A percentile compares a stretch with the other conserved stretches of the same genome.
These are phyloP conservation scores for Grus americana DNA, from an alignment of 2,113 vertebrate species.

Conservation along the genomic window DNA sequence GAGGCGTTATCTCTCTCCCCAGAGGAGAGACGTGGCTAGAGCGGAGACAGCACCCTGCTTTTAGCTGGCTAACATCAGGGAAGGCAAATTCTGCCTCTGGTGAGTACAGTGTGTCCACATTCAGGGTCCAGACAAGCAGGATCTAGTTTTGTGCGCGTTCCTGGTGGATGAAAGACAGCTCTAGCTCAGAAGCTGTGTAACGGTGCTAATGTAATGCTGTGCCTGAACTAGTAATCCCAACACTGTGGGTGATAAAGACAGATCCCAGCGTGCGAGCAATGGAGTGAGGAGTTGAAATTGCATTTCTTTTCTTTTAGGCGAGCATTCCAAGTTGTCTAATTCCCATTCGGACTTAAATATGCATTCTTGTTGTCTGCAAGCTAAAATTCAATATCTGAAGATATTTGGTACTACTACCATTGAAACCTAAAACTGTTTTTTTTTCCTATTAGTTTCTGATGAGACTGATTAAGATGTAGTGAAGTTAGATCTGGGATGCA, in stretches of 20 bases:
- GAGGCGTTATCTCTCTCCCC: background rate
- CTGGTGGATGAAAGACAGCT: background rate
- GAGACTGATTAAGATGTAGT: constrained; percentile 35
- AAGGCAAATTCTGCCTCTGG: background rate
- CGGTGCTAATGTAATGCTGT: background rate
- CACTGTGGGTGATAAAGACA: background rate
- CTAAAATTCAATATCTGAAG: background rate
- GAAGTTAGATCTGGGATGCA: background rate
- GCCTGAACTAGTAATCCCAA: background rate
- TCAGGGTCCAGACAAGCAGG: background rate
- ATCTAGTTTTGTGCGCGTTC: background rate
- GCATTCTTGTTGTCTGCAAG: constrained; percentile 2
- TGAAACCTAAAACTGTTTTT: background rate
- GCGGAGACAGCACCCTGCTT: background rate
- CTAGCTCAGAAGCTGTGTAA: background rate
- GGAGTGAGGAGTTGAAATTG: background rate
- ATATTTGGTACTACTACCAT: background rate
- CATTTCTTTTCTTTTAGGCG: background rate
- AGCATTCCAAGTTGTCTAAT: background rate
- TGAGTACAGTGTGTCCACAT: background rate
- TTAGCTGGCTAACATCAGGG: background rate
- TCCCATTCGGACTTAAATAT: background rate
- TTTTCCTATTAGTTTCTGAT: background rate
- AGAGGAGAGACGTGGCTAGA: background rate
- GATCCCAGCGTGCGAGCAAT: background rate